Percentiles rank a stretch among this genome's conserved stretches.
phyloP scores from a whole-genome alignment of 2,797 vertebrate species.

The Lagothrix lagotricha region DNA sequence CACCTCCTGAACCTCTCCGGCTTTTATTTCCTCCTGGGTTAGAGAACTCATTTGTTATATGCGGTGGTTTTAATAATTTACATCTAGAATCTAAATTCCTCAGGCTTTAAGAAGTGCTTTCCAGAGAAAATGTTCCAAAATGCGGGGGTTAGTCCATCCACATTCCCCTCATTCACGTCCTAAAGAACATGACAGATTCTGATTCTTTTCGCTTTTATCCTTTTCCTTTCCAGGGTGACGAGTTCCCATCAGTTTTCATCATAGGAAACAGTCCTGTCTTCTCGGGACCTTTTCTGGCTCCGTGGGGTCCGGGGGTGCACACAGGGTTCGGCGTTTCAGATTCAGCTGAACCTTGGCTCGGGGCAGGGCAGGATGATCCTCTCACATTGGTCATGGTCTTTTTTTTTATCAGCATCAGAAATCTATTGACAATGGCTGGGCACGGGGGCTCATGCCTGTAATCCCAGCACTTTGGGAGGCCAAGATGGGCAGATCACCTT shows the following conservation, averaged over 20 bases:
- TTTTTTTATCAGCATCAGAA: neutral
- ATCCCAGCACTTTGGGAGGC: too few species aligned
- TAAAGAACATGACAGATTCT: neutral
- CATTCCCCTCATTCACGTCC: neutral
- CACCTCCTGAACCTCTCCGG: neutral
- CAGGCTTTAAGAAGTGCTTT: neutral
- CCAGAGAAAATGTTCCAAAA: neutral
- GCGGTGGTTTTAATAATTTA: slow-evolving; percentile 23
- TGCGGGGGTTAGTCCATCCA: neutral
- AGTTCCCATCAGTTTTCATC: neutral
- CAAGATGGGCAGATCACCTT: too few species aligned
- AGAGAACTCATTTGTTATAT: neutral
- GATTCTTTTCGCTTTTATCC: neutral
- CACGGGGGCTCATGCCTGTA: neutral
- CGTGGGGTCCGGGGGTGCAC: neutral
- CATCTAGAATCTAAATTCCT: neutral
- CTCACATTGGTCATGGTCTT: neutral
- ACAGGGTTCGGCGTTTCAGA: neutral
- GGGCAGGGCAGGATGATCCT: neutral
- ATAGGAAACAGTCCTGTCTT: neutral
- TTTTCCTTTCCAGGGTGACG: neutral
- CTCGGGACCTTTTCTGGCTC: neutral
- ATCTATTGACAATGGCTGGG: neutral
- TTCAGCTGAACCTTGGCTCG: neutral
- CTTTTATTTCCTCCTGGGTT: neutral